phyloP scores from a whole-genome alignment of 2,888 invertebrate genomes.

The Tuberolachnus salignus region DNA sequence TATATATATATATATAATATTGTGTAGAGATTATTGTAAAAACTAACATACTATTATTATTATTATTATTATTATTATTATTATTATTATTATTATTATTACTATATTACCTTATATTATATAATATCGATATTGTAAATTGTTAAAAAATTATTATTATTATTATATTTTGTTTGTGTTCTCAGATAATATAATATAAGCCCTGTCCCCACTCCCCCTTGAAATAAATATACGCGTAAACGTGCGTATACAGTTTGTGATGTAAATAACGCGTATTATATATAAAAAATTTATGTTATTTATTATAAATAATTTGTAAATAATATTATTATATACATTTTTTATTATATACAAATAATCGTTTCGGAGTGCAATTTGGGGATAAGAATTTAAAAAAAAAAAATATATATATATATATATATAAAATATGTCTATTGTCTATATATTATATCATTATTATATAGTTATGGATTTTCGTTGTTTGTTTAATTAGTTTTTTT shows the following conservation, averaged over 20 bases:
- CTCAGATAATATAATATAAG: slow-evolving; percentile 38
- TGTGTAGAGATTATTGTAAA: slow-evolving; percentile 48
- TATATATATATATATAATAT: no score
- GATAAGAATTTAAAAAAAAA: slow-evolving; percentile 23
- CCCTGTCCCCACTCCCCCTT: not conserved
- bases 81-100: slow-evolving; percentile 24
- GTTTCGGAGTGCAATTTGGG: slow-evolving; percentile 50
- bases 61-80: slow-evolving; percentile 22
- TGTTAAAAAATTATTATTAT: slow-evolving; percentile 14
- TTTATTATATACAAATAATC: slow-evolving; percentile 34
- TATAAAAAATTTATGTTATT: slow-evolving; percentile 19
- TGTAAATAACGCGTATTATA: slow-evolving; percentile 26
- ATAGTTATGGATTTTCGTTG: slow-evolving; percentile 53
- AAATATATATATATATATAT: not conserved
- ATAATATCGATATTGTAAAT: slow-evolving; percentile 37
- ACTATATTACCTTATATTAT: not conserved
- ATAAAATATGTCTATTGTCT: slow-evolving; percentile 31
- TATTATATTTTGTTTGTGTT: slow-evolving; percentile 38
- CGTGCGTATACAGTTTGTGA: not conserved
- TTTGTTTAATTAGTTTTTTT: slow-evolving; percentile 52
- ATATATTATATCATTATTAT: not conserved
- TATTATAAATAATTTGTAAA: slow-evolving; percentile 47
- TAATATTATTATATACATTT: slow-evolving; percentile 16
- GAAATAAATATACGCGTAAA: not conserved
- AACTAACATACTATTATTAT: slow-evolving; percentile 39